phyloP scores from a whole-genome alignment of 2,888 invertebrate species.

The Rotaria magnacalcarata region DNA sequence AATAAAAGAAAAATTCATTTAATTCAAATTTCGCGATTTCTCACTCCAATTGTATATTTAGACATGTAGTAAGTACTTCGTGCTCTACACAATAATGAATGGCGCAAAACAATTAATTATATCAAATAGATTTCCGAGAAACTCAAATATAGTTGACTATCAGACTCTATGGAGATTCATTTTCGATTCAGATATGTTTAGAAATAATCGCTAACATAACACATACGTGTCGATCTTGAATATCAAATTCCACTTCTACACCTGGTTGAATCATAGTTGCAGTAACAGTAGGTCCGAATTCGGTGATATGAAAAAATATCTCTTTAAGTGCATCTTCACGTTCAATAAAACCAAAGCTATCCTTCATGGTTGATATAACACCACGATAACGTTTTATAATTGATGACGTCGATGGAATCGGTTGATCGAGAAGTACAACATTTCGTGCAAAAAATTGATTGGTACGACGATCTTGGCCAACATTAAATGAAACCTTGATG shows the following conservation, averaged over 20 bases:
- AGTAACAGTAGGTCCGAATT: constrained; percentile 68
- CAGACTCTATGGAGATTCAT: too few species aligned
- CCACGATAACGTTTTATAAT: constrained; percentile 65
- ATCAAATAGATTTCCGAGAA: too few species aligned
- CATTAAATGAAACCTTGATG: constrained; percentile 30
- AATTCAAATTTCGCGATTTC: not conserved
- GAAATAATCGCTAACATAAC: not conserved
- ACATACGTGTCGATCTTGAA: constrained; percentile 87
- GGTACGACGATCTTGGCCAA: constrained; percentile 32
- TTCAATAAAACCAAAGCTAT: constrained; percentile 93
- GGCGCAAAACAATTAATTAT: not conserved
- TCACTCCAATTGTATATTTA: not conserved
- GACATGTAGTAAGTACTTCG: too few species aligned
- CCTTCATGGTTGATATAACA: constrained; percentile 92
- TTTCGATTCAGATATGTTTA: too few species aligned
- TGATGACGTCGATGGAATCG: not conserved
- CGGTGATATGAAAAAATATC: constrained; percentile 94
- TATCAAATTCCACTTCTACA: constrained; percentile 92
- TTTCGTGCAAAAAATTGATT: constrained; percentile 37
- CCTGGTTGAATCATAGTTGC: constrained; percentile 73
- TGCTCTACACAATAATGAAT: not conserved
- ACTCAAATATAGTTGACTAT: too few species aligned
- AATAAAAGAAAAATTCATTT: constrained; percentile 47
- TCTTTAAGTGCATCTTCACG: constrained; percentile 93
- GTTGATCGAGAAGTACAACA: constrained; percentile 62